Base-by-base conservation (phyloP, 2,888 invertebrate species). In the Drosophila vallismaia region DNA sequence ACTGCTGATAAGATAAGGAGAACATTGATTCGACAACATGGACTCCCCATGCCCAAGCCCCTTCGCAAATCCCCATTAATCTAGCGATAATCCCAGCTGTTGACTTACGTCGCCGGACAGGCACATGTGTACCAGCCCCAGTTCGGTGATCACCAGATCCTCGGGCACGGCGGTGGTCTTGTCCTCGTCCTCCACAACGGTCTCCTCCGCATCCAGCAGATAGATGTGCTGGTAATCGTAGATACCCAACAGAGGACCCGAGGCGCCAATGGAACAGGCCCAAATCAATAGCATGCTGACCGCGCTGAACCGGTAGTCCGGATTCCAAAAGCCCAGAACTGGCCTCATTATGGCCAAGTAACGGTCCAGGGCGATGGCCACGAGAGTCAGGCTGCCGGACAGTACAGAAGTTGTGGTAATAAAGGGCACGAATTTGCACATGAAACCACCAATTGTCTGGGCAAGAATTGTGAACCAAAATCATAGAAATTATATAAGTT, bases 351-450 rank as follows among this genome's bases (percentile, higher is more conserved):
- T 91, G 42, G 92, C 93, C 85, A 92, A 89, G 73, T 93, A 94
- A 52, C 94, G 91, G 80, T 94, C 94, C 53, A 93, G 71, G 2
- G 94, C 93, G 19, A 94, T 93, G 12, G 92, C 92, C 9, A 93
- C 91, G 14, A 94, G 87, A 1, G 93, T 92, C 52, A 93, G 84
- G 10, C 93, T 93, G 75, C 93, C 93, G 1, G 91, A 92, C 36
- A 93, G 79, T 38, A 93, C 91, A 2, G 93, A 92, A 0, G 92
- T 89, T 0, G 93, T 92, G 76, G 93, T 93, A 0, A 92, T 76
- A 76, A 92, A 92, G 2, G 94, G 93, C 52, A 93, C 89, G 33
- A 92, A 87, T 19, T 89, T 88, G 73, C 94, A 94, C 90, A 93
- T 83, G 42, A 92, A 84, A 12, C 86, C 72, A 1, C 93, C 93